Evolutionary conservation across 2,113 vertebrate species (phyloP), one percentile per base, ranked within the genome.

Genomic region (Girardinichthys multiradiatus): DNA sequence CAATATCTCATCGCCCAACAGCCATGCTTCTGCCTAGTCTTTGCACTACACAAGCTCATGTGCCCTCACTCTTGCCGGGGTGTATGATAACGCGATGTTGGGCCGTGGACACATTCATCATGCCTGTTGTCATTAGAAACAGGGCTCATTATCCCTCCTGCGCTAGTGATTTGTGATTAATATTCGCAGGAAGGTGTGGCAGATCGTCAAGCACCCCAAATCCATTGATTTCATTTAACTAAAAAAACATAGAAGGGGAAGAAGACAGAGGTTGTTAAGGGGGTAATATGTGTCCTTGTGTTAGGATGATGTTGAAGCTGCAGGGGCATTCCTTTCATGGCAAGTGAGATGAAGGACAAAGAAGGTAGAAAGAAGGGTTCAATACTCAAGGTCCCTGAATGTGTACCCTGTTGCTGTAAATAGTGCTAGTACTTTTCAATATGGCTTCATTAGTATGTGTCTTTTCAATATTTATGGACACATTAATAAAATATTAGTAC

Each of bases 401-500:
- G 29, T 84, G 57, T 77, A 77, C 72, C 69, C 68, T 29, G 54
- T 29, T 63, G 65, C 85, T 76, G 79, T 88, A 87, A 86, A 89
- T 86, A 68, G 86, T 92, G 81, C 71, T 84, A 76, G 75, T 90
- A 89, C 76, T 77, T 90, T 86, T 85, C 70, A 80, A 85, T 31
- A 42, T 82, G 76, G 84, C 86, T 91, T 91, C 91, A 93, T 93
- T 93, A 93, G 87, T 89, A 85, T 87, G 86, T 81, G 92, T 90
- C 90, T 67, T 82, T 92, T 90, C 85, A 89, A 92, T 94, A 92
- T 94, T 93, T 86, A 91, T 92, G 84, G 72, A 78, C 28, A 57
- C 64, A 81, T 92, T 94, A 90, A 93, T 94, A 92, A 93, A 93
- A 88, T 89, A 93, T 93, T 90, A 89, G 91, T 85, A 87, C 59